A percentile compares a stretch with the other conserved stretches of the same genome.
phyloP scores from a whole-genome alignment of 2,797 vertebrate species.

The Monodelphis domestica region DNA sequence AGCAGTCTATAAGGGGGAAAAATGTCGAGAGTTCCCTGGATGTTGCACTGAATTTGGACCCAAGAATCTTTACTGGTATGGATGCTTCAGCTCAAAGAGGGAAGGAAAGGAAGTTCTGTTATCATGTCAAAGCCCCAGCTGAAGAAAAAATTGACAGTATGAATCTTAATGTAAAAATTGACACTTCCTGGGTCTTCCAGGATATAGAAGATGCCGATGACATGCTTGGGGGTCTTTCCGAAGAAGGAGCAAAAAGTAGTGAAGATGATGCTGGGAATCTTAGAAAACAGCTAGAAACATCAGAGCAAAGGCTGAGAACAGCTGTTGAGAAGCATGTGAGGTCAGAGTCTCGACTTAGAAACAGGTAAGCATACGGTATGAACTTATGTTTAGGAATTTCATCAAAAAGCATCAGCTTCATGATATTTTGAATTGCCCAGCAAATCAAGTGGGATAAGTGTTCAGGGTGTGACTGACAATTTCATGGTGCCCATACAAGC shows the following conservation, averaged over 20 bases:
- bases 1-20: conserved; percentile 2
- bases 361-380: conserved; percentile 82
- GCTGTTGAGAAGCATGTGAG: conserved; percentile 68
- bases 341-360: conserved; percentile 79
- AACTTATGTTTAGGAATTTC: rapidly evolving
- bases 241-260: conserved; percentile 43
- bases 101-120: conserved; percentile 72
- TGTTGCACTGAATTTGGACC: not conserved
- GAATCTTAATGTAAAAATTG: conserved; percentile 75
- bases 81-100: conserved; percentile 58
- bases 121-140: conserved; percentile 65
- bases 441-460: not conserved
- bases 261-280: conserved; percentile 66
- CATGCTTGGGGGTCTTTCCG: conserved; percentile 20
- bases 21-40: not conserved
- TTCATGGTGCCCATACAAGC: rapidly evolving
- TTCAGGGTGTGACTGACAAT: not conserved
- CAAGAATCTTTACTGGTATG: conserved; percentile 57
- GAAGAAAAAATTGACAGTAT: conserved; percentile 62
- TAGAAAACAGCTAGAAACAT: conserved; percentile 78
- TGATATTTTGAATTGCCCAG: rapidly evolving
- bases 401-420: rapidly evolving
- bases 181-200: conserved; percentile 80
- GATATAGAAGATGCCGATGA: conserved; percentile 59
- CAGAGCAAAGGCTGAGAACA: conserved; percentile 66